Base-by-base conservation (phyloP, 2,113 vertebrate species). In the Apteryx owenii region DNA sequence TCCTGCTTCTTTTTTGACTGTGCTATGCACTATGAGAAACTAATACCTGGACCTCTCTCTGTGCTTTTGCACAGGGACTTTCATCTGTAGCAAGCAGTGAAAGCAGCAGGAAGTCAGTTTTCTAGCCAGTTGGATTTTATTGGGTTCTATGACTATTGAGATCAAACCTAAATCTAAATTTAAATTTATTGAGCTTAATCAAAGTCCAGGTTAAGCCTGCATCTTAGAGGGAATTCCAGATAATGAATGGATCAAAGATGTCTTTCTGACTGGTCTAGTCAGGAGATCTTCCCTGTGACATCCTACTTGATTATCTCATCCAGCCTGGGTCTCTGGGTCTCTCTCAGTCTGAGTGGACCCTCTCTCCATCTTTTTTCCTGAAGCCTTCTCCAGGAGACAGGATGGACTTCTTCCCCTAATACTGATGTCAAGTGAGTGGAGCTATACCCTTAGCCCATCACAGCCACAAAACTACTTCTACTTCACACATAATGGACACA, bases 1-100 rank as follows among this genome's bases (percentile, higher is more conserved):
- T 94, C 81, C 48, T 91, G 81, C 42, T 95, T 85, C 50, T 78
- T 92, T 84, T 91, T 87, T 87, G 16, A 71, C 70, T 82, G 19
- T 8, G 23, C 79, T 89, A 88, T 89, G 19, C n/a, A 19, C 53
- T 80, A 15, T 33, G 53, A 65, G n/a, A 89, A 82, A 72, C n/a
- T 53, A 69, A 44, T 88, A 95, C 78, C 81, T 95, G 62, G 26
- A 42, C 31, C 48, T 53, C n/a, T 68, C 3, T n/a, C n/a, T 64
- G 29, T 64, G 14, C 16, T 88, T 93, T 68, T 69, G 29, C 66
- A 88, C 16, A 87, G 5, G 33, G 54, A 2, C 11, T n/a, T 87
- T 19, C 8, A 73, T 15, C 40, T 86, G 38, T 1, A 48, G 31
- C 28, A 91, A 76, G 31, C 19, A 65, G 14, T n/a, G 29, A 88